Evolutionary conservation across 2,888 invertebrate genomes (phyloP).

Genomic region (Cheilosia scutellata): DNA sequence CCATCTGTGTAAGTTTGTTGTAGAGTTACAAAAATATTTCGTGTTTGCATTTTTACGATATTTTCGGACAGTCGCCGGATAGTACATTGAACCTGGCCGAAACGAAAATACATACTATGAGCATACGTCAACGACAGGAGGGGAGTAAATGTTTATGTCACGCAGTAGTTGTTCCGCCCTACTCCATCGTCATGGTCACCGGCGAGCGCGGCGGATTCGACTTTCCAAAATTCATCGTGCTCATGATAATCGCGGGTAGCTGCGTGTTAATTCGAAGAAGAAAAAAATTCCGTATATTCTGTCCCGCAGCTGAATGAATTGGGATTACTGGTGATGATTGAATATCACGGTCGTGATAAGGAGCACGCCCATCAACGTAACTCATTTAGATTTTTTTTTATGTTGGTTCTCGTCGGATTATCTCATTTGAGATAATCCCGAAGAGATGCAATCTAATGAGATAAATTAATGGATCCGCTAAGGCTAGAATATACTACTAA

Average conservation of each 20-base stretch:
- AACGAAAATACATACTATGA: slow-evolving; percentile 34
- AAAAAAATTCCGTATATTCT: slow-evolving; percentile 21
- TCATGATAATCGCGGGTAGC: slow-evolving; percentile 35
- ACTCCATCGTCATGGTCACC: slow-evolving; percentile 37
- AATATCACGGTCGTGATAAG: slow-evolving; percentile 40
- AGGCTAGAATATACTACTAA: no score
- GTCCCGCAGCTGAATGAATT: slow-evolving; percentile 18
- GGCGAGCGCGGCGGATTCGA: slow-evolving; percentile 2
- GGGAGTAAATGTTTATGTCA: slow-evolving; percentile 62
- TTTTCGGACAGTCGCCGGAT: slow-evolving; percentile 65
- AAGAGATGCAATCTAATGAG: background rate
- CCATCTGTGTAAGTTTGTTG: slow-evolving; percentile 42
- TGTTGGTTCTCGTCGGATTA: background rate
- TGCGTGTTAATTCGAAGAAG: slow-evolving; percentile 34
- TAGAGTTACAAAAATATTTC: slow-evolving; percentile 63
- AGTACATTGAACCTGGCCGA: slow-evolving; percentile 62
- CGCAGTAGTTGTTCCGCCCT: slow-evolving; percentile 61
- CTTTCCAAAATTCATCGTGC: slow-evolving; percentile 22
- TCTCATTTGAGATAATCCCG: background rate
- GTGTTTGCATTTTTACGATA: slow-evolving; percentile 69
- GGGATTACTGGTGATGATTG: slow-evolving; percentile 23
- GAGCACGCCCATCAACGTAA: slow-evolving; percentile 16
- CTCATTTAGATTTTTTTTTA: background rate
- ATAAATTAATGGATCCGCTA: background rate
- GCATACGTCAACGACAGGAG: slow-evolving; percentile 1